Conservation (phyloP, 2,113 vertebrate genomes). For the Rhynchopsitta pachyrhyncha region DNA sequence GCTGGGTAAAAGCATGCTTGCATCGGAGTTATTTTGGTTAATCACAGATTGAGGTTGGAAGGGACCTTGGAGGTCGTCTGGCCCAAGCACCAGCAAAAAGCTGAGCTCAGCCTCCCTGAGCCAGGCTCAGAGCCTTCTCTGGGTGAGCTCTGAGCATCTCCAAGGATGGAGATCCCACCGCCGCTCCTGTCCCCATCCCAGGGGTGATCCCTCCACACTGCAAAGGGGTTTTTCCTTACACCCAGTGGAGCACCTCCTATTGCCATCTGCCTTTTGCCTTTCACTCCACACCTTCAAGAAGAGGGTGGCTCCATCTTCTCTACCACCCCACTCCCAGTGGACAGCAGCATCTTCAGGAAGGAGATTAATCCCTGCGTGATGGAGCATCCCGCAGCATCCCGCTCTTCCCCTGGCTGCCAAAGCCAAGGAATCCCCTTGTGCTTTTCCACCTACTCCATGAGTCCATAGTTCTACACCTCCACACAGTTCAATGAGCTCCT, state of each 20-base stretch:
- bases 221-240: neutral
- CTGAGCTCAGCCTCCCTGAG: neutral
- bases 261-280: neutral
- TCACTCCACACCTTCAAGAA: neutral
- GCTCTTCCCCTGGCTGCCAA: neutral
- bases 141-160: neutral
- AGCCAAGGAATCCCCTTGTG: neutral
- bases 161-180: neutral
- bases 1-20: neutral
- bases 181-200: accelerated
- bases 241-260: neutral
- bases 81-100: accelerated
- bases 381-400: neutral
- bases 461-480: neutral
- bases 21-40: neutral
- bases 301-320: neutral
- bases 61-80: neutral
- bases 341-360: neutral
- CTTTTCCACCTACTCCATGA: neutral
- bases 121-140: neutral
- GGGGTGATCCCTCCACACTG: accelerated
- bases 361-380: neutral
- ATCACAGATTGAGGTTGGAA: neutral
- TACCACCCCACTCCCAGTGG: accelerated
- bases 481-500: accelerated